These are phyloP conservation scores for Micromussa lordhowensis DNA, from an alignment of 92 coral and sea anemone genomes.

Conservation along the genomic window DNA sequence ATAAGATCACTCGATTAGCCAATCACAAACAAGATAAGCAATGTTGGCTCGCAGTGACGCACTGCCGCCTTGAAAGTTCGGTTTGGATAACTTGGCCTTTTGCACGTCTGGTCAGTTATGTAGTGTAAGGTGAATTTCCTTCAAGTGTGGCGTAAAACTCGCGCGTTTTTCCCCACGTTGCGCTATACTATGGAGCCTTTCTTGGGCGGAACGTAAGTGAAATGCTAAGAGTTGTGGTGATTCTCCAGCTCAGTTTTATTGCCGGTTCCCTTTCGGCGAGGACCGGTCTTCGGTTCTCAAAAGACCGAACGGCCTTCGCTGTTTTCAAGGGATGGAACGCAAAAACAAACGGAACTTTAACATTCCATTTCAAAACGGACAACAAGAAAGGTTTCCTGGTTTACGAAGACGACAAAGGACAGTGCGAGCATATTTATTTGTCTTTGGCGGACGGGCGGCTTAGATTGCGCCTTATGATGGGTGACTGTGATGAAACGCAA, in stretches of 20 bases:
- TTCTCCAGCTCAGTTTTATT: conserved; percentile 39
- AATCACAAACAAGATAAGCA: conserved; percentile 37
- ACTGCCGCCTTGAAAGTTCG: conserved; percentile 40
- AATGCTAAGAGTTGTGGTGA: conserved; percentile 35
- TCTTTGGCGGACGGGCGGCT: conserved; percentile 57
- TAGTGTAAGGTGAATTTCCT: conserved; percentile 8
- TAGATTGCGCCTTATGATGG: conserved; percentile 55
- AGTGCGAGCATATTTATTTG: conserved; percentile 47
- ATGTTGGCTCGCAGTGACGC: conserved; percentile 43
- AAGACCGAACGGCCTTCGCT: conserved; percentile 60
- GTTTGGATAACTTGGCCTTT: conserved; percentile 49
- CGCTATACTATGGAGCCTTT: conserved; percentile 26
- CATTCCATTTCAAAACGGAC: conserved; percentile 60
- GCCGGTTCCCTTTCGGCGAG: conserved; percentile 50
- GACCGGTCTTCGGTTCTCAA: conserved; percentile 59
- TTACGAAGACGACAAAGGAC: conserved; percentile 71
- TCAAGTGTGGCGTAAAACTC: background rate
- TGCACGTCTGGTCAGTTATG: conserved; percentile 44
- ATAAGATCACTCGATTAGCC: conserved; percentile 41
- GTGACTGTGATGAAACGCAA: conserved; percentile 48
- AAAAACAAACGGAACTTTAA: conserved; percentile 52
- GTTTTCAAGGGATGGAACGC: conserved; percentile 72
- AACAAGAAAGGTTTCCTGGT: conserved; percentile 53
- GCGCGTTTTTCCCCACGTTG: background rate
- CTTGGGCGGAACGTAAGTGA: conserved; percentile 45